A percentile compares a stretch with the other conserved stretches of the same genome.
Conservation (phyloP, 2,888 invertebrate genomes). For the Leptopilina myrica region DNA sequence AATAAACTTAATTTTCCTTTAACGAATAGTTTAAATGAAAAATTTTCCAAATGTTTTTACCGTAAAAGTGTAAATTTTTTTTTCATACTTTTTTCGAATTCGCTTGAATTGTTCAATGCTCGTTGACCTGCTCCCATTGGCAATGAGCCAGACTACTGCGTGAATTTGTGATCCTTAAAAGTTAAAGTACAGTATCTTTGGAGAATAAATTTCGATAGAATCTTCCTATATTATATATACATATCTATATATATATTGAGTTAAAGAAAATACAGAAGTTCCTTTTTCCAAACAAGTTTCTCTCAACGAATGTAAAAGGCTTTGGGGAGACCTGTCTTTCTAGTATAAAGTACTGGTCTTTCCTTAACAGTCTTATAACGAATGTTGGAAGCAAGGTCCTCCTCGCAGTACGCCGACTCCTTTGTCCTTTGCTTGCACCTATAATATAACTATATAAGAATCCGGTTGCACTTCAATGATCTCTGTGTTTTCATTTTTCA, state of each 20-base stretch:
- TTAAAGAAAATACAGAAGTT: slow-evolving; percentile 12
- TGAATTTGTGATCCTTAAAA: slow-evolving; percentile 15
- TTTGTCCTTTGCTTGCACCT: slow-evolving; percentile 57
- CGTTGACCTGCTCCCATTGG: slow-evolving; percentile 19
- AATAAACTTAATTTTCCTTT: no score
- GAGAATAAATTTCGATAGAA: slow-evolving; percentile 18
- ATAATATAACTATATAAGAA: slow-evolving; percentile 45
- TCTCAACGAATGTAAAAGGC: slow-evolving; percentile 17
- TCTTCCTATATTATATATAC: not conserved
- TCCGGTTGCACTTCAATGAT: slow-evolving; percentile 54
- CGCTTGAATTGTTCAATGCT: slow-evolving; percentile 19
- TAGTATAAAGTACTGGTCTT: slow-evolving; percentile 62
- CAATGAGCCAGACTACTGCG: slow-evolving; percentile 8
- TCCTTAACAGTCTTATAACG: slow-evolving; percentile 68
- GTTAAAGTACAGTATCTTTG: not conserved
- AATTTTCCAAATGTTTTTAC: not conserved
- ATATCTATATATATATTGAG: no score
- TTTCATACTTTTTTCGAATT: not conserved
- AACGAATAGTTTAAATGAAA: not conserved
- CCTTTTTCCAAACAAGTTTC: slow-evolving; percentile 36
- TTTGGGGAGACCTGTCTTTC: slow-evolving; percentile 35
- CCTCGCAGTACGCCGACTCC: slow-evolving; percentile 39
- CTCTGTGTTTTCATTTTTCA: slow-evolving; percentile 52
- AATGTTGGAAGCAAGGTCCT: slow-evolving; percentile 63
- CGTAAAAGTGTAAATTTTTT: not conserved